A percentile compares a stretch with the other conserved stretches of the same genome.
Evolutionary conservation across 2,888 invertebrate genomes (phyloP).

Genomic region (Sphaerophoria rueppellii): DNA sequence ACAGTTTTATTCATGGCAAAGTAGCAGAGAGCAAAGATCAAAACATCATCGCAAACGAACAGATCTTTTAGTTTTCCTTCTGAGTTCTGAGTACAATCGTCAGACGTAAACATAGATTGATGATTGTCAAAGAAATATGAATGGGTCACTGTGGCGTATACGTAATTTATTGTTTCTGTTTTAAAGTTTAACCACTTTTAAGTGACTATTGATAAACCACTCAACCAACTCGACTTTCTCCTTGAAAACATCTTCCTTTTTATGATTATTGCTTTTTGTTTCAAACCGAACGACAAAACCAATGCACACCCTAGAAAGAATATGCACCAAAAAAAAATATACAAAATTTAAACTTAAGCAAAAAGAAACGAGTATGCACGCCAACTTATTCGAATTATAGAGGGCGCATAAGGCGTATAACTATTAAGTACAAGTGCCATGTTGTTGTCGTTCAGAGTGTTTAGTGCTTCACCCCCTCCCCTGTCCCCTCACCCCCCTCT

Average conservation of each 20-base stretch:
- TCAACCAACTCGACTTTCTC: neutral
- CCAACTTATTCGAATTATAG: constrained; percentile 60
- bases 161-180: too few species aligned
- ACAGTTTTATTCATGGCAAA: too few species aligned
- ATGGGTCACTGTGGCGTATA: too few species aligned
- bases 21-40: too few species aligned
- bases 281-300: constrained; percentile 10
- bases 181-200: too few species aligned
- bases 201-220: neutral
- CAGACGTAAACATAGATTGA: too few species aligned
- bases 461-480: constrained; percentile 36
- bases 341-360: constrained; percentile 11
- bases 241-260: neutral
- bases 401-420: constrained; percentile 61
- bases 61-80: too few species aligned
- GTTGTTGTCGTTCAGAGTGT: constrained; percentile 60
- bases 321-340: constrained; percentile 17
- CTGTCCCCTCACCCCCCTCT: neutral
- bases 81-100: too few species aligned
- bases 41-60: too few species aligned
- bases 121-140: too few species aligned
- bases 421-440: constrained; percentile 71
- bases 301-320: constrained; percentile 22
- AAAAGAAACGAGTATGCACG: neutral
- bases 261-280: constrained; percentile 1